Percentiles rank a stretch among this genome's conserved stretches.
phyloP scores from a whole-genome alignment of 1,140 invertebrate genomes.

The Pantala flavescens region DNA sequence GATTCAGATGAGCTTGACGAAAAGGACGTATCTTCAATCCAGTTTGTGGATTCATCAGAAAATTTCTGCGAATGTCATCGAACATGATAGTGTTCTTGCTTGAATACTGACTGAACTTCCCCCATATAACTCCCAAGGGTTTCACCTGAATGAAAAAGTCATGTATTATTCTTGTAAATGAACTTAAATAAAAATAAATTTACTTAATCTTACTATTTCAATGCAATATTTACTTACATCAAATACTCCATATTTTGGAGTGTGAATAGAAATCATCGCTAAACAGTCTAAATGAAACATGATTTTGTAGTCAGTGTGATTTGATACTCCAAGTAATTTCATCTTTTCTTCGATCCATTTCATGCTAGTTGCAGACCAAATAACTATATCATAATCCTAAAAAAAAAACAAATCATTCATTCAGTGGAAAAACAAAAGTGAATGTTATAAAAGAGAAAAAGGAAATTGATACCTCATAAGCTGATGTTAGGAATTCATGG shows the following conservation, averaged over 20 bases:
- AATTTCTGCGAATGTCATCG: slow-evolving; percentile 93
- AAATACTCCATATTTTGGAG: slow-evolving; percentile 78
- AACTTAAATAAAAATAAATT: neutral
- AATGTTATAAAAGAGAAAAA: neutral
- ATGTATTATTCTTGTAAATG: neutral
- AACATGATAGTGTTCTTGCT: slow-evolving; percentile 96
- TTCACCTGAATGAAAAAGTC: slow-evolving; percentile 57
- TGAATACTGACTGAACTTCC: slow-evolving; percentile 79
- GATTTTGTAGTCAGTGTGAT: slow-evolving; percentile 81
- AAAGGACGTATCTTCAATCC: slow-evolving; percentile 86
- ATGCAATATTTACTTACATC: slow-evolving; percentile 50
- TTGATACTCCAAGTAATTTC: slow-evolving; percentile 76
- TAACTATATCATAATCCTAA: slow-evolving; percentile 71
- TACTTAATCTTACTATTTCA: neutral
- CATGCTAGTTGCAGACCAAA: slow-evolving; percentile 95
- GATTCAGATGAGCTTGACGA: slow-evolving; percentile 77
- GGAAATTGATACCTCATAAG: slow-evolving; percentile 55
- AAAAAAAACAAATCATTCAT: slow-evolving; percentile 14
- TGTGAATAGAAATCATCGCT: slow-evolving; percentile 92
- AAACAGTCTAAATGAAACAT: slow-evolving; percentile 81
- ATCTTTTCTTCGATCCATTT: slow-evolving; percentile 98
- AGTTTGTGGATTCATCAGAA: slow-evolving; percentile 94
- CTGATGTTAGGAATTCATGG: slow-evolving; percentile 87
- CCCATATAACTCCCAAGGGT: slow-evolving; percentile 94
- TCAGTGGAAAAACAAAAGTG: neutral